Conservation (phyloP, 2,888 invertebrate genomes). For the Thera obeliscata region DNA sequence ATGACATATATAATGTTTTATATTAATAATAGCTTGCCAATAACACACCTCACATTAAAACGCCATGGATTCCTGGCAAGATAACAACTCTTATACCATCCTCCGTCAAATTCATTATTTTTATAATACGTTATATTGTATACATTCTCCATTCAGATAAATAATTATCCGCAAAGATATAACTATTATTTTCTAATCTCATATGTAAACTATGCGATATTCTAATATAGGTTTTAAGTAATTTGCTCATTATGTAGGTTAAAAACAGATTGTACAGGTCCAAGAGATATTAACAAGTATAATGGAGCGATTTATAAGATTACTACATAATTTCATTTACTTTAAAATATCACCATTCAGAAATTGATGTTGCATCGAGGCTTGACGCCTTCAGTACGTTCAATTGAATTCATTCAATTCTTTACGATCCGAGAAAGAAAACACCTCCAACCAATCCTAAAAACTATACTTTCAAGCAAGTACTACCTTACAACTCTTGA, state of each 20-base stretch:
- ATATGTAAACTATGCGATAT: constrained; percentile 62
- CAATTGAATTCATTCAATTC: constrained; percentile 33
- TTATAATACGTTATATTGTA: constrained; percentile 72
- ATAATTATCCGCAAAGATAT: constrained; percentile 72
- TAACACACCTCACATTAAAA: constrained; percentile 75
- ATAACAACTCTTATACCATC: constrained; percentile 66
- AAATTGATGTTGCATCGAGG: constrained; percentile 61
- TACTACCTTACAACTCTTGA: constrained; percentile 1
- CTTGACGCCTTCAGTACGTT: constrained; percentile 49
- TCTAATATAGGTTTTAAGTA: constrained; percentile 54
- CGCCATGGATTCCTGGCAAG: constrained; percentile 74
- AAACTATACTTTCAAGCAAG: constrained; percentile 11
- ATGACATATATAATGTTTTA: constrained; percentile 58
- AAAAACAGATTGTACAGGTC: constrained; percentile 48
- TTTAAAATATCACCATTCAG: constrained; percentile 69
- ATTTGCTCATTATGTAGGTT: constrained; percentile 56
- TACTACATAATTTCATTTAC: constrained; percentile 57
- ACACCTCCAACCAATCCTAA: background rate
- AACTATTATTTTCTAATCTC: constrained; percentile 79
- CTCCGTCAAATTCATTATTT: constrained; percentile 56
- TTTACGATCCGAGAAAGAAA: constrained; percentile 23
- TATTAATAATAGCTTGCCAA: constrained; percentile 68
- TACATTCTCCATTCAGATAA: constrained; percentile 72
- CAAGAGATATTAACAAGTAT: constrained; percentile 43
- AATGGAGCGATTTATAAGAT: constrained; percentile 57